These are phyloP conservation scores for Meteorus cinctellus DNA, from an alignment of 2,888 invertebrate genomes.

Conservation along the genomic window DNA sequence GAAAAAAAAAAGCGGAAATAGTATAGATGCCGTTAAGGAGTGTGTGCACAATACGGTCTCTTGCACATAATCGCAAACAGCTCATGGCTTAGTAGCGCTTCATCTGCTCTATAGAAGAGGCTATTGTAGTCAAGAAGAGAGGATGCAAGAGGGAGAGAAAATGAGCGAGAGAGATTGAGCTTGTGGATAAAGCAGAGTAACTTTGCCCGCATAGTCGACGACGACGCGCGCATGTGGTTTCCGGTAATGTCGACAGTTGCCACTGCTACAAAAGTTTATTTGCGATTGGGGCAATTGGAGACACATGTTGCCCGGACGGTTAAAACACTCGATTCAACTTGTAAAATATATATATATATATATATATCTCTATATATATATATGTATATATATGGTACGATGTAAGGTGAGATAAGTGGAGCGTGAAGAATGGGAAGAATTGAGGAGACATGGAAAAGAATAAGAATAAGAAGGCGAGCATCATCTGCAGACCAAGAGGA, in stretches of 20 bases:
- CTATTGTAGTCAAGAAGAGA: conserved; percentile 7
- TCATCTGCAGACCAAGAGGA: conserved; percentile 9
- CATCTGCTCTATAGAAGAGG: conserved; percentile 32
- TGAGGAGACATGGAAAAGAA: conserved; percentile 18
- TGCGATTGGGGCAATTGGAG: conserved; percentile 55
- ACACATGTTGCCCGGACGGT: conserved; percentile 57
- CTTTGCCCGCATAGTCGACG: conserved; percentile 38
- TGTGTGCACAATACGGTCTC: conserved; percentile 23
- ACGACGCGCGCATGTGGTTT: conserved; percentile 34
- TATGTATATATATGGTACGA: not conserved
- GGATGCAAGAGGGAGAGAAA: not conserved
- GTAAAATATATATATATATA: not conserved
- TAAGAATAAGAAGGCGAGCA: not conserved
- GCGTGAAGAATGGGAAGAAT: conserved; percentile 20
- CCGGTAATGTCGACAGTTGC: conserved; percentile 41
- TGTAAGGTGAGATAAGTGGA: not conserved
- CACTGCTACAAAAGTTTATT: conserved; percentile 55
- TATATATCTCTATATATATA: not conserved
- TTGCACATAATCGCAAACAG: conserved; percentile 37
- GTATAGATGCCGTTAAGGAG: conserved; percentile 23
- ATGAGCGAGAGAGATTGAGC: not conserved
- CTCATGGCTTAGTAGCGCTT: conserved; percentile 34
- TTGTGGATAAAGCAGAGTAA: conserved; percentile 38
- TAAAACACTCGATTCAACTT: conserved; percentile 30
- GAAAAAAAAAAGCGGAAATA: not conserved